Evolutionary conservation across 2,888 invertebrate genomes (phyloP), one percentile per base, ranked within the genome.

Genomic region (Hedya salicella): DNA sequence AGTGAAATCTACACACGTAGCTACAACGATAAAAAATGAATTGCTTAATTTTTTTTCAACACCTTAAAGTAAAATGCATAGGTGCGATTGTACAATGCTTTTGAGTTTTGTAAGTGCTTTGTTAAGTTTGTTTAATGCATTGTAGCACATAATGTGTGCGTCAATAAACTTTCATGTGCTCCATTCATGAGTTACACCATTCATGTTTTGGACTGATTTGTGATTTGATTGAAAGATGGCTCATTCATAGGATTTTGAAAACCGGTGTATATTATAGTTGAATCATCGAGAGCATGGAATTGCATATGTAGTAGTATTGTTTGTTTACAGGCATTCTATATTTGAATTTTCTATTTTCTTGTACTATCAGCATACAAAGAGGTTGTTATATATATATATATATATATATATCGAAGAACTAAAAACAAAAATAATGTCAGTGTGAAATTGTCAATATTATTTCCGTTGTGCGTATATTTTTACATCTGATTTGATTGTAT

Each of bases 131-230:
- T 61, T 66, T 54, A 54, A 48, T 61, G 53, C 48, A 66, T 61
- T 66, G 66, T 66, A 48, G 66, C 66, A 66, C 53, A 66, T 66
- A 66, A 66, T 61, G 16, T 73, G 78, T 79, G 76, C 82, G 78
- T 86, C 83, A 85, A 81, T 82, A 76, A 73, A 79, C 76, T 80
- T 82, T 84, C 80, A 80, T 79, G 76, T 78, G 78, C 74, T 77
- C 78, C 89, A 89, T 89, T 89, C 85, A 89, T 74, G 73, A 79
- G 76, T 73, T 70, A 75, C 72, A 72, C 79, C 87, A 87, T 88
- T 88, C 88, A 87, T 80, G 76, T 76, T 81, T 72, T 64, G 75
- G 71, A 70, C 70, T 70, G 67, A 70, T 72, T 68, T 70, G 64
- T 74, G 70, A 73, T 75, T 72, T 75, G 76, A 78, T 78, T 76